Conservation (phyloP, 1,140 invertebrate species). For the Physella acuta region DNA sequence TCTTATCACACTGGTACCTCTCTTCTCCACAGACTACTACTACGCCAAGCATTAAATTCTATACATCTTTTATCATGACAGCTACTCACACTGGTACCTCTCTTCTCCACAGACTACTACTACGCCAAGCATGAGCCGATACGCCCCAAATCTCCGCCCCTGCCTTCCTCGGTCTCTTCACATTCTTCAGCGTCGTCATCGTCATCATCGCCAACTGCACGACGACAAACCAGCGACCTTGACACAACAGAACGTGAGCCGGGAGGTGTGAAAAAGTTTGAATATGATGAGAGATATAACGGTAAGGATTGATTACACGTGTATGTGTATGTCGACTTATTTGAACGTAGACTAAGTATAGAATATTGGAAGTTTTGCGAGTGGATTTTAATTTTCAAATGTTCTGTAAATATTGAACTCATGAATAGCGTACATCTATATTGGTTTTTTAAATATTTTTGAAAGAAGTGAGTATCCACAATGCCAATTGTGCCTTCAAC, state of each 20-base stretch:
- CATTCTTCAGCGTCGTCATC: conserved; percentile 3
- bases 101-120: conserved; percentile 9
- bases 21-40: too few species aligned
- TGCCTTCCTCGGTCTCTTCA: conserved; percentile 7
- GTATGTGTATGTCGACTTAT: neutral
- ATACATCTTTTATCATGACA: too few species aligned
- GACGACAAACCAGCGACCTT: neutral
- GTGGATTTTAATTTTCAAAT: too few species aligned
- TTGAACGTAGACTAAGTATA: neutral
- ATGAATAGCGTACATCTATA: too few species aligned
- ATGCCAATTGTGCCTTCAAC: too few species aligned
- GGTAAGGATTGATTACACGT: neutral
- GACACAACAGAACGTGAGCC: neutral
- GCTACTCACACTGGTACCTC: too few species aligned
- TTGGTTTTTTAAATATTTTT: too few species aligned
- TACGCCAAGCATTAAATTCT: too few species aligned
- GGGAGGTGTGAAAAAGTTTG: conserved; percentile 2
- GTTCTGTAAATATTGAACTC: too few species aligned
- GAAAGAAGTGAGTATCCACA: too few species aligned
- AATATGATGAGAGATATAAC: conserved; percentile 2
- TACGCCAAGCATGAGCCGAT: conserved; percentile 3
- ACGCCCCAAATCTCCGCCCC: neutral
- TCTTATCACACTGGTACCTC: too few species aligned
- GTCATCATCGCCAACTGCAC: neutral
- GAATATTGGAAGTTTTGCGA: too few species aligned